Percentiles rank a stretch among this genome's conserved stretches.
Conservation (phyloP, 2,797 vertebrate genomes). For the Helarctos malayanus region DNA sequence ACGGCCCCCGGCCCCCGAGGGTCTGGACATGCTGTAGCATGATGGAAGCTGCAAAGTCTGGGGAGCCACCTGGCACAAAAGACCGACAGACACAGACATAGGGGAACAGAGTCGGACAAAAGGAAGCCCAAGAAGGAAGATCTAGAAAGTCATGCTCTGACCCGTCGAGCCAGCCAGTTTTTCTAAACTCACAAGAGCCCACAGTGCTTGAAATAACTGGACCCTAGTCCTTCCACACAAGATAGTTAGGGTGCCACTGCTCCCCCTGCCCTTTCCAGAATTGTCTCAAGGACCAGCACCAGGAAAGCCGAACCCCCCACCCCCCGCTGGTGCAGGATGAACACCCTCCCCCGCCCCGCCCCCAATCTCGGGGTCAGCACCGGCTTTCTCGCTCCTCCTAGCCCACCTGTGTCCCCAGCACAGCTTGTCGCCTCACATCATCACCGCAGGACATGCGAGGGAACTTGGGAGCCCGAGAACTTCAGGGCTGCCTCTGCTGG, state of each 20-base stretch:
- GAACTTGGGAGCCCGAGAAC: neutral
- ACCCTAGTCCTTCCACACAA: neutral
- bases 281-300: neutral
- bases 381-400: neutral
- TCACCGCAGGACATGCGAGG: rapidly evolving
- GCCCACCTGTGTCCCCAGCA: neutral
- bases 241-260: rapidly evolving
- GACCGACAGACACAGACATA: neutral
- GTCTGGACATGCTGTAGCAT: too few species aligned
- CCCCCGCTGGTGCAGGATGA: too few species aligned
- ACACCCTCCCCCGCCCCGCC: rapidly evolving
- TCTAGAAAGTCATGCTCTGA: neutral
- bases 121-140: neutral
- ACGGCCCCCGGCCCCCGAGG: neutral
- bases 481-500: neutral
- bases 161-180: neutral
- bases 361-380: too few species aligned
- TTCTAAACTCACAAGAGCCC: too few species aligned
- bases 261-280: neutral
- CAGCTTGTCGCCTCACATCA: neutral
- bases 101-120: neutral
- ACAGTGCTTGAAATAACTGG: rapidly evolving
- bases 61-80: neutral
- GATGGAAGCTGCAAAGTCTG: neutral
- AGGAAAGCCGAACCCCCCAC: neutral